Percentiles rank a stretch among this genome's conserved stretches.
phyloP scores from a whole-genome alignment of 2,888 invertebrate species.

The Augiades crinisus region DNA sequence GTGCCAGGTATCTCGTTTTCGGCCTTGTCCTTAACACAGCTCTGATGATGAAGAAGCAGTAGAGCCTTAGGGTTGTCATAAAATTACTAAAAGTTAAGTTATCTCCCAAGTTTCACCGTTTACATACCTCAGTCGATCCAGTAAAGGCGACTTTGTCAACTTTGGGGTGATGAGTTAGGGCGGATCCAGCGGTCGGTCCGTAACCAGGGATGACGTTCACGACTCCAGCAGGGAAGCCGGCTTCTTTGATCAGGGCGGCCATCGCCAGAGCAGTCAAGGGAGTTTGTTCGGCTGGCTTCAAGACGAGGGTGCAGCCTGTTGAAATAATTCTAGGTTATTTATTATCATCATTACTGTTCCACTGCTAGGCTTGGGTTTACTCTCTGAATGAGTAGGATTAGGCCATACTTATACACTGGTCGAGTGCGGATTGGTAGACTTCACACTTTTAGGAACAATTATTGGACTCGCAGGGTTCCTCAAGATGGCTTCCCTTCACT shows the following conservation, averaged over 20 bases:
- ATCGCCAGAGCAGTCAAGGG: constrained; percentile 93
- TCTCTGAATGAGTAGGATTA: too few species aligned
- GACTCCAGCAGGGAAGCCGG: constrained; percentile 95
- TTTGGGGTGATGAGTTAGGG: constrained; percentile 85
- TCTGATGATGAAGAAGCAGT: too few species aligned
- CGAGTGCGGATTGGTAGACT: too few species aligned
- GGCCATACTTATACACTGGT: too few species aligned
- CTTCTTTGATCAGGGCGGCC: constrained; percentile 92
- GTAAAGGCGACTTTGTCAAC: constrained; percentile 94
- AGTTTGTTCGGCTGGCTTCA: constrained; percentile 98
- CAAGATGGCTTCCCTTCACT: too few species aligned
- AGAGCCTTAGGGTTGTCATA: too few species aligned
- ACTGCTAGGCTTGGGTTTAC: too few species aligned
- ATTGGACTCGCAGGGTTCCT: too few species aligned
- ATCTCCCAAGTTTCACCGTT: background rate
- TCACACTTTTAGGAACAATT: too few species aligned
- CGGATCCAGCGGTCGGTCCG: constrained; percentile 89
- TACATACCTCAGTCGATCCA: constrained; percentile 63
- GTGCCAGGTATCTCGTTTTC: too few species aligned
- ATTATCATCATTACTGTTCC: too few species aligned
- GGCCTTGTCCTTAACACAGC: too few species aligned
- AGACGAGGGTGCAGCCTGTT: constrained; percentile 87
- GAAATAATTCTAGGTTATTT: background rate
- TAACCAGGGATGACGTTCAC: constrained; percentile 94
- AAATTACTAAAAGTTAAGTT: background rate